phyloP scores from a whole-genome alignment of 2,113 vertebrate genomes.

The Narcine bancroftii region DNA sequence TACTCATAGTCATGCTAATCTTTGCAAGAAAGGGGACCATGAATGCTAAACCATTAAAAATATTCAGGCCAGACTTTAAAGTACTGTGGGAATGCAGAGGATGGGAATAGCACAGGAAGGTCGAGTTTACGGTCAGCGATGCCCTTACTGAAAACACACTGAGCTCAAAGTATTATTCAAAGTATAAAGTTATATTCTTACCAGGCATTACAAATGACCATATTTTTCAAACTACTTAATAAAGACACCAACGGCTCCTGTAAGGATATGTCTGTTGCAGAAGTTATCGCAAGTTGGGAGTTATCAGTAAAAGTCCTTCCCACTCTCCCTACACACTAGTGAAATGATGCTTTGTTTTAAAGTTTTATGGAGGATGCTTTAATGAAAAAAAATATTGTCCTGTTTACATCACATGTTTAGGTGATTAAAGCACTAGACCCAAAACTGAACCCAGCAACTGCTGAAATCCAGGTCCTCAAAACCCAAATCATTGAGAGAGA shows the following conservation, averaged over 20 bases:
- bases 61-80: no score
- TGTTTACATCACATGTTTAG: slow-evolving; percentile 49
- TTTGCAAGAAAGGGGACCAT: no score
- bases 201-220: background rate
- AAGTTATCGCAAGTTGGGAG: background rate
- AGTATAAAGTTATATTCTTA: no score
- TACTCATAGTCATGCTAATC: no score
- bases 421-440: slow-evolving; percentile 93
- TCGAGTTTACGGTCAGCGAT: no score
- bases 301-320: background rate
- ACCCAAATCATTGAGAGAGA: slow-evolving; percentile 80
- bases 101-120: no score
- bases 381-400: background rate
- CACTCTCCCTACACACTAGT: background rate
- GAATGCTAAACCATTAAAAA: no score
- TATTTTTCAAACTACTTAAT: background rate
- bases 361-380: background rate
- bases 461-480: slow-evolving; percentile 85
- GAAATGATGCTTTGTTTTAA: background rate
- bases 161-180: no score
- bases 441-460: slow-evolving; percentile 87
- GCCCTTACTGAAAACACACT: no score
- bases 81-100: no score
- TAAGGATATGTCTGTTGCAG: background rate
- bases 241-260: background rate